Base-by-base conservation (phyloP, 2,113 vertebrate genomes). In the Rattus rattus region DNA sequence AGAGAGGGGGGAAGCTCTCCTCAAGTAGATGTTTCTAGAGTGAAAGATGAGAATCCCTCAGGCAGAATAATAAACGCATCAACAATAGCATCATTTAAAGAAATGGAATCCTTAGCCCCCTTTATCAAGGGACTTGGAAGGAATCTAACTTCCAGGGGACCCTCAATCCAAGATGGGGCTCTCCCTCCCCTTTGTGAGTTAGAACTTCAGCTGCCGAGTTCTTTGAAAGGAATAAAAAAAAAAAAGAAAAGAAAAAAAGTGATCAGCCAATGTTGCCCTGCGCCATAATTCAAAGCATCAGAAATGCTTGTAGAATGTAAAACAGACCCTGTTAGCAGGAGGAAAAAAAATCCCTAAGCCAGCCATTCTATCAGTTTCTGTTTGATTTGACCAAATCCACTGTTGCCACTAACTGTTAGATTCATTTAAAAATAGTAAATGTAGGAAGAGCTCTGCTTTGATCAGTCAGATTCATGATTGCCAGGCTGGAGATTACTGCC, bases 1-100 rank as follows among this genome's bases (percentile, higher is more conserved):
- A 93, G 65, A 88, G 91, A 95, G 12, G 4, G 13, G 4, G 5
- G 76, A 33, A 94, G 52, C 39, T 39, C 4, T 47, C 49, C 43
- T 56, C 61, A 56, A 95, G 39, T 93, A 47, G 91, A 83, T 86
- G 65, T 33, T 90, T 28, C n/a, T 69, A 92, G 61, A 97, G 33
- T 54, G 43, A 96, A 96, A 94, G 92, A 91, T 79, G 49, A 96
- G 83, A 87, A 67, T 89, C 47, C 30, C 28, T 95, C 75, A 73
- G 56, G 61, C 67, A 93, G 95, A 81, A 94, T 33, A 92, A 94
- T 56, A 95, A 87, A 88, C 17, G 0, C 26, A 86, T 63, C 65
- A 89, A 69, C 19, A 96, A 90, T 22, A 84, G 43, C 12, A 80
- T 73, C 56, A 49, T 72, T 89, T 85, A 88, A 96, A 96, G 91